phyloP scores from a whole-genome alignment of 2,888 invertebrate species.

The Dasysyrphus tricinctus region DNA sequence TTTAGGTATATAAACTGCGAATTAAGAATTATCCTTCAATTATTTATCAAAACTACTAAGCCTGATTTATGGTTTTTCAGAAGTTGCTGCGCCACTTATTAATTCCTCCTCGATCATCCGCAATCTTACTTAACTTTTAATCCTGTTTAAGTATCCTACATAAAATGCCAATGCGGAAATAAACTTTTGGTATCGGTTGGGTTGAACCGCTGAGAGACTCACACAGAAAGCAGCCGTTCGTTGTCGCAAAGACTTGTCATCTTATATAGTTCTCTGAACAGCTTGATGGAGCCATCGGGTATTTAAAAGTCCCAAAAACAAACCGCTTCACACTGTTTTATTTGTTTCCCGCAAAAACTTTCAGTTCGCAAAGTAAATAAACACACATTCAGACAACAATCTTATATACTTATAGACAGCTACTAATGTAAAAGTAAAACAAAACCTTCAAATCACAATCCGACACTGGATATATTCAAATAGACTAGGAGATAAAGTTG shows the following conservation, averaged over 20 bases:
- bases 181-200: constrained; percentile 5
- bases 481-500: background rate
- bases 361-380: constrained; percentile 42
- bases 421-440: constrained; percentile 36
- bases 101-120: constrained; percentile 4
- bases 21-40: constrained; percentile 40
- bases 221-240: background rate
- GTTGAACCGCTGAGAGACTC: background rate
- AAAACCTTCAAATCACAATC: constrained; percentile 1
- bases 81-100: background rate
- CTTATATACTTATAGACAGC: background rate
- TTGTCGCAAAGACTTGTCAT: constrained; percentile 39
- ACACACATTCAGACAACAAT: background rate
- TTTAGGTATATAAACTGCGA: constrained; percentile 4
- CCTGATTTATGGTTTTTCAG: constrained; percentile 47
- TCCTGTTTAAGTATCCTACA: constrained; percentile 9
- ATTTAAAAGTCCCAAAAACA: constrained; percentile 32
- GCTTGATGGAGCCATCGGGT: constrained; percentile 31
- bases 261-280: constrained; percentile 39
- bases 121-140: constrained; percentile 18
- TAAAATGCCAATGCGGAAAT: constrained; percentile 21
- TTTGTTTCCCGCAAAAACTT: constrained; percentile 40
- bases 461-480: background rate
- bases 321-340: constrained; percentile 10
- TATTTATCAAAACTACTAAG: constrained; percentile 46